These are phyloP conservation scores for Venturia canescens DNA, from an alignment of 1,140 invertebrate genomes.

Conservation along the genomic window DNA sequence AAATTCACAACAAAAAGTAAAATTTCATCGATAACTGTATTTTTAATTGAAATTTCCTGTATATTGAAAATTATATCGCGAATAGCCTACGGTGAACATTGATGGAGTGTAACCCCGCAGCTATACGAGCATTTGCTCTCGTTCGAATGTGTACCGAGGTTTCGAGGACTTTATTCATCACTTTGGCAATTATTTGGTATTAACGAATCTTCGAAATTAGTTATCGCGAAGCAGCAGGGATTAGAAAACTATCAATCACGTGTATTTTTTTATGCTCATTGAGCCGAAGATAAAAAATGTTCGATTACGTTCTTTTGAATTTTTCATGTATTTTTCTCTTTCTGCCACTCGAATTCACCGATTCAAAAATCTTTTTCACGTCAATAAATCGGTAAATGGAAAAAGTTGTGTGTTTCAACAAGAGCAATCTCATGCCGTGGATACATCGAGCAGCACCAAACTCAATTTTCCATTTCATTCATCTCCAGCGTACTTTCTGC, in stretches of 20 bases:
- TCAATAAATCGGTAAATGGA: constrained; percentile 2
- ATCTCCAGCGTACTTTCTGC: constrained; percentile 30
- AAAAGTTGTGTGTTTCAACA: constrained; percentile 21
- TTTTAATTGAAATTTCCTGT: not conserved
- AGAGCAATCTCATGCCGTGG: not conserved
- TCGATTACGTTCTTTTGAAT: too few relatives aligned
- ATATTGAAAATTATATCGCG: not conserved
- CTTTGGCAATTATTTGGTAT: too few relatives aligned
- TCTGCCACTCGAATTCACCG: too few relatives aligned
- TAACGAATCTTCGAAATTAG: too few relatives aligned
- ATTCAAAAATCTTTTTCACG: not conserved
- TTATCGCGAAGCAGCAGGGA: too few relatives aligned
- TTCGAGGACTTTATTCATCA: not conserved
- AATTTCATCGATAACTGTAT: not conserved
- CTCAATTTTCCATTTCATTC: constrained; percentile 43
- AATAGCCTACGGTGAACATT: not conserved
- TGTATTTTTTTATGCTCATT: too few relatives aligned
- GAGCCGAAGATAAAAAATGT: too few relatives aligned
- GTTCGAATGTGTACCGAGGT: not conserved
- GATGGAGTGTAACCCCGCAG: not conserved
- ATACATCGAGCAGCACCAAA: constrained; percentile 13
- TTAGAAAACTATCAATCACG: too few relatives aligned
- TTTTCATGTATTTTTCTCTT: too few relatives aligned
- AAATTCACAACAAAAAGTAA: not conserved
- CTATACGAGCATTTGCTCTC: not conserved